These are phyloP conservation scores for Carabus problematicus DNA, from an alignment of 2,888 invertebrate species.

Conservation along the genomic window DNA sequence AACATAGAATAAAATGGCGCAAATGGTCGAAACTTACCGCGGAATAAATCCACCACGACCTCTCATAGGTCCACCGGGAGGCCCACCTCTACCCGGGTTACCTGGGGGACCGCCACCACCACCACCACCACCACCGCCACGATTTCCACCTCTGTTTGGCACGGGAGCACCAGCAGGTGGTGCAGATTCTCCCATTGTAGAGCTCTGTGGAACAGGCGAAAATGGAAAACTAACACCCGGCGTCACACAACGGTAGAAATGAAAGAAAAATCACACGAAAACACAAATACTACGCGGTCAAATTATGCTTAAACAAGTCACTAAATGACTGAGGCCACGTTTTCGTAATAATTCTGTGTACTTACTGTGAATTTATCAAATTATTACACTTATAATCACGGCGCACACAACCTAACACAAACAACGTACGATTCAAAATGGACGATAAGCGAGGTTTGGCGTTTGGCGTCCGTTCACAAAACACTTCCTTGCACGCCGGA, in stretches of 20 bases:
- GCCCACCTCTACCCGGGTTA: conserved; percentile 38
- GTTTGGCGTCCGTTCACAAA: conserved; percentile 17
- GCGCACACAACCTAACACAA: conserved; percentile 25
- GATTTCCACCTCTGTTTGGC: conserved; percentile 22
- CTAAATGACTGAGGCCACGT: not conserved
- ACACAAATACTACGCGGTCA: not conserved
- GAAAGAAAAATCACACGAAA: not conserved
- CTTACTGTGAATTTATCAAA: conserved; percentile 34
- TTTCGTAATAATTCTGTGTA: not conserved
- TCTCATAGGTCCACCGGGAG: conserved; percentile 32
- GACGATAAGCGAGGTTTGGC: conserved; percentile 18
- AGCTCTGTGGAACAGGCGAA: conserved; percentile 11
- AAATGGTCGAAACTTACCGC: conserved; percentile 31
- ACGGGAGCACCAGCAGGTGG: conserved; percentile 7
- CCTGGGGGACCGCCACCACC: not conserved
- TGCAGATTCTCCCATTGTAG: conserved; percentile 36
- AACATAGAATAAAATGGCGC: conserved; percentile 23
- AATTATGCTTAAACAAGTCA: not conserved
- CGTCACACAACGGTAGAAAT: not conserved
- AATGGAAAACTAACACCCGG: conserved; percentile 1
- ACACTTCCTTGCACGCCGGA: conserved; percentile 29
- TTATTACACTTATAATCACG: conserved; percentile 21
- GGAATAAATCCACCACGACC: conserved; percentile 38
- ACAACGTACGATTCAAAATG: conserved; percentile 38
- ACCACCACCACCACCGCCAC: conserved; percentile 15